Evolutionary conservation across 2,113 vertebrate genomes (phyloP), one percentile per base, ranked within the genome.

Genomic region (Corythoichthys intestinalis): DNA sequence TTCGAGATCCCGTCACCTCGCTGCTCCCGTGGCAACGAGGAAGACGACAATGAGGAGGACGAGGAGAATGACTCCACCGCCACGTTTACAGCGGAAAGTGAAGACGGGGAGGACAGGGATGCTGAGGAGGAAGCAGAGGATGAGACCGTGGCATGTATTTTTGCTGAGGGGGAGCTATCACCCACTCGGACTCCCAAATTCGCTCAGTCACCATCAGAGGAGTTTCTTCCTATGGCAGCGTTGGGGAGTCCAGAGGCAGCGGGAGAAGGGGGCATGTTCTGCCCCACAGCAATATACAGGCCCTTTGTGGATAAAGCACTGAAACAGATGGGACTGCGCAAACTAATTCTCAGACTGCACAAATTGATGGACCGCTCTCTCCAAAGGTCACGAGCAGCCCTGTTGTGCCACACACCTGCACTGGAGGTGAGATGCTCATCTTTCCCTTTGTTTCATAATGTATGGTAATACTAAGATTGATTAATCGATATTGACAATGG

Each of bases 271-370:
- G 91, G 89, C 65, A 89, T 91, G 0, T 91, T 93, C 73, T 96
- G 93, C 80, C 92, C 95, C 81, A 99, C 96, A 8, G 94, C 96
- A 80, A 98, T 99, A 85, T 99, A 98, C 85, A 93, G 97, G 41
- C 97, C 97, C 0, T 99, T 99, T 92, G 97, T 99, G 82, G 97
- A 99, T 91, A 99, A 99, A 91, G 97, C 97, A 57, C 93, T 99
- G 91, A 99, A 99, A 88, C 97, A 99, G 85, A 99, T 99, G 97
- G 97, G 97, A 59, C 90, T 99, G 62, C 92, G 97, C 67, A 99
- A 99, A 88, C 88, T 99, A 64, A 99, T 98, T 87, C 90, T 97
- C 70, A 92, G 97, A 85, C 94, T 98, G 77, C 97, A 97, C 93
- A 98, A 98, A 86, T 92, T 99, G 85, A 98, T 99, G 97, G 91